Base-by-base conservation (phyloP, 1,140 invertebrate genomes). In the Calephelis nemesis region DNA sequence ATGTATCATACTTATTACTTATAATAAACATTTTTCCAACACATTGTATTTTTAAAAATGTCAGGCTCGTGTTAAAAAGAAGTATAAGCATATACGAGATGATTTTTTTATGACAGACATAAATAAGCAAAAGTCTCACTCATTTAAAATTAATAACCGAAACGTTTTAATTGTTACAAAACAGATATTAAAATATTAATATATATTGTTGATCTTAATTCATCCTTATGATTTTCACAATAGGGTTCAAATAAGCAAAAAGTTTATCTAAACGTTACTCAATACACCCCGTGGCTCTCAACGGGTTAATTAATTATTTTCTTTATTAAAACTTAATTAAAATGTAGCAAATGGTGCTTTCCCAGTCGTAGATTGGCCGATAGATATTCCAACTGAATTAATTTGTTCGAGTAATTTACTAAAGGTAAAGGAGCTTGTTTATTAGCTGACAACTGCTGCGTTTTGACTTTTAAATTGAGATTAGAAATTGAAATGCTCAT, bases 271-370 rank as follows among this genome's bases (percentile, higher is more conserved):
- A 52, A 50, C 52, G 64, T 58, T 47, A 66, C 42, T 42, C 39
- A 66, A 66, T 54, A 66, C 64, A 50, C 47, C 48, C 63, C 63
- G 50, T 65, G 49, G 64, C 64, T 66, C 48, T 54, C 50, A 52
- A 66, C 49, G 67, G 70, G 70, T 74, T 76, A 76, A 76, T 76
- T 76, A 74, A 76, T 76, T 76, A 74, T 74, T 76, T 77, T 77
- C 73, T 74, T 74, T 74, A 74, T 73, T 70, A 76, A 58, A 73
- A 70, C 66, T 74, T 73, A 72, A 77, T 74, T 73, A 74, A 76
- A 76, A 74, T 66, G 70, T 74, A 72, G 63, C 72, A 60, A 68
- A 70, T 69, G 60, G 63, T 68, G 67, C 64, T 72, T 67, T 64
- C 62, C 70, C 47, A 70, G 65, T 63, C 63, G 70, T 62, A 71